Percentiles rank a stretch among this genome's conserved stretches.
Evolutionary conservation across 1,140 invertebrate genomes (phyloP).

Genomic region (Drosophila serrata): DNA sequence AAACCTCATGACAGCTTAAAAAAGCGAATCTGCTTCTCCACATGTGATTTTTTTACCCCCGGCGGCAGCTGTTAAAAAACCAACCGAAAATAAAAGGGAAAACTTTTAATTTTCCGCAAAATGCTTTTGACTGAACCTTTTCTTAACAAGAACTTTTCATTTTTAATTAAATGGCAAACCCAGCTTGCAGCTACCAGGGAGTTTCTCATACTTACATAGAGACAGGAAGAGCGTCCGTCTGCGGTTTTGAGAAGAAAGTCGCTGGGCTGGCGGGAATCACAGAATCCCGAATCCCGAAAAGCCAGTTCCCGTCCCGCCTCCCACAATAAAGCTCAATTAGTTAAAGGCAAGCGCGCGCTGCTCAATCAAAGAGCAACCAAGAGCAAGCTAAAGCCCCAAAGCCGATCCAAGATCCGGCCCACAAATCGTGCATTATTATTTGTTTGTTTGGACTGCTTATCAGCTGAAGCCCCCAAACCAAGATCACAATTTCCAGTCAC

Average conservation of each 20-base stretch:
- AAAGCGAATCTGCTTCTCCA: constrained; percentile 42
- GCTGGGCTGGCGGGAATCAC: background rate
- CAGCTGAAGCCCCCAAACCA: constrained; percentile 52
- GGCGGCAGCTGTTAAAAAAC: constrained; percentile 23
- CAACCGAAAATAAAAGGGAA: constrained; percentile 53
- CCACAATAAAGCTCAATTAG: constrained; percentile 78
- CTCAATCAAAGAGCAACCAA: constrained; percentile 68
- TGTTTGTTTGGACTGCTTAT: constrained; percentile 81
- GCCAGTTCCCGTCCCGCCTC: constrained; percentile 42
- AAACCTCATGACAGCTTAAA: constrained; percentile 34
- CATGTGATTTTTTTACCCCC: constrained; percentile 65
- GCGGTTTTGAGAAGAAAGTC: constrained; percentile 31
- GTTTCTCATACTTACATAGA: background rate
- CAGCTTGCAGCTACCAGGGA: constrained; percentile 20
- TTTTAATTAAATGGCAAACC: constrained; percentile 77
- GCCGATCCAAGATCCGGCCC: constrained; percentile 36
- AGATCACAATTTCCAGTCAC: constrained; percentile 54
- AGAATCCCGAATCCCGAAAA: background rate
- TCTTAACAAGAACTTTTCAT: constrained; percentile 78
- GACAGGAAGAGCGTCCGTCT: constrained; percentile 40
- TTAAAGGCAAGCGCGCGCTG: constrained; percentile 64
- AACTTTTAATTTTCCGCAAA: constrained; percentile 83
- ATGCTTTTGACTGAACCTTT: constrained; percentile 58
- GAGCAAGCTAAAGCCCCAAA: constrained; percentile 16
- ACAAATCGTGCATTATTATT: constrained; percentile 83